Conservation (phyloP, 1,140 invertebrate species). For the Drosophila pandora region DNA sequence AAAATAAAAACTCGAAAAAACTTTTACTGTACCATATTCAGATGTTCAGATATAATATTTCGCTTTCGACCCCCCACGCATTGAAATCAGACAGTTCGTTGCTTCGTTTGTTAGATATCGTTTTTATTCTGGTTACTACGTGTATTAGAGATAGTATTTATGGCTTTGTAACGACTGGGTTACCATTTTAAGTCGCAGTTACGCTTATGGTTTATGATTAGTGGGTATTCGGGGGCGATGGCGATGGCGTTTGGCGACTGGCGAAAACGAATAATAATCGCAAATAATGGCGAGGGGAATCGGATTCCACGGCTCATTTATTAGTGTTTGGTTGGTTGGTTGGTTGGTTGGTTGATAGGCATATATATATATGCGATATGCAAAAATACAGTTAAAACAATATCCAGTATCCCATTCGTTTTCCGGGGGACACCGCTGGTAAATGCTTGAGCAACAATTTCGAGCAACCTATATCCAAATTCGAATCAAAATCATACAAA, state of each 20-base stretch:
- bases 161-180: slow-evolving; percentile 65
- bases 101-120: slow-evolving; percentile 76
- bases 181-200: slow-evolving; percentile 54
- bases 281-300: slow-evolving; percentile 47
- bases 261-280: slow-evolving; percentile 30
- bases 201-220: slow-evolving; percentile 52
- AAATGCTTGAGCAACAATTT: slow-evolving; percentile 52
- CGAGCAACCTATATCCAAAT: slow-evolving; percentile 19
- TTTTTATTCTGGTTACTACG: slow-evolving; percentile 67
- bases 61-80: neutral
- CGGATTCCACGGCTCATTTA: slow-evolving; percentile 72
- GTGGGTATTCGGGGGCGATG: slow-evolving; percentile 36
- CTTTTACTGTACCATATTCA: slow-evolving; percentile 70
- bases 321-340: slow-evolving; percentile 53
- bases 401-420: slow-evolving; percentile 23
- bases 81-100: slow-evolving; percentile 33
- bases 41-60: neutral
- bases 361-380: slow-evolving; percentile 38
- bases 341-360: no score
- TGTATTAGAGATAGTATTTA: slow-evolving; percentile 66
- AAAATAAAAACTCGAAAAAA: slow-evolving; percentile 68
- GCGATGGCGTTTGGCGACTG: neutral
- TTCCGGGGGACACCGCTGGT: slow-evolving; percentile 17
- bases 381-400: slow-evolving; percentile 70
- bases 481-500: slow-evolving; percentile 6